Evolutionary conservation across 2,797 vertebrate genomes (phyloP), one percentile per base, ranked within the genome.

Genomic region (Myiothlypis chrysogaster): DNA sequence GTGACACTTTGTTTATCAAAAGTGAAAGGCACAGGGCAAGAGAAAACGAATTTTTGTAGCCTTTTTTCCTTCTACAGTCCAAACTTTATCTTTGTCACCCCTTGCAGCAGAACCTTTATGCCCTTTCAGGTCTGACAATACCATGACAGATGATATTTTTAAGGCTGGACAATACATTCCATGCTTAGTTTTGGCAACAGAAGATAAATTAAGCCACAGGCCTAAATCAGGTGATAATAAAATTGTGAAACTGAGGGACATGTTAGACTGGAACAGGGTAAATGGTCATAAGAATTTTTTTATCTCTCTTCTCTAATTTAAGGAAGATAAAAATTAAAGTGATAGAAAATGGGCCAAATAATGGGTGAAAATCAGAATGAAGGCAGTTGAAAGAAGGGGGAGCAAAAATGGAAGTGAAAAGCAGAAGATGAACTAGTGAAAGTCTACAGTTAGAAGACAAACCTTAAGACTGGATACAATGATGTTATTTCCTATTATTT

Each of bases 331-430:
- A 82, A 82, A 65, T 41, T 49, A 23, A 19, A 57, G 25, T 2
- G 5, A n/a, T 57, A 37, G 32, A n/a, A 85, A 52, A 21, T 1
- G 4, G n/a, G 59, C 17, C 46, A 78, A 60, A 84, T 61, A 88
- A 43, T 37, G 19, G 10, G 27, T 71, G 23, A 78, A 75, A 89
- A 61, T 73, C 61, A 76, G 76, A 81, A 78, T 22, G 37, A 61
- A 75, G 61, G 18, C 68, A 49, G 39, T 22, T 92, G 69, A 79
- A 53, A 87, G 57, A 44, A 44, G 35, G 5, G 52, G 30, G 37
- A 59, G 59, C 73, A 18, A 95, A 96, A 93, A 93, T 76, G 18
- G 89, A 96, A 96, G 83, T 23, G 44, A 94, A 92, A 97, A 90
- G 53, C 80, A 91, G 94, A 96, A 95, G 76, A 47, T 60, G 63